Conservation (phyloP, 1,140 invertebrate genomes). For the Venustaconcha ellipsiformis region DNA sequence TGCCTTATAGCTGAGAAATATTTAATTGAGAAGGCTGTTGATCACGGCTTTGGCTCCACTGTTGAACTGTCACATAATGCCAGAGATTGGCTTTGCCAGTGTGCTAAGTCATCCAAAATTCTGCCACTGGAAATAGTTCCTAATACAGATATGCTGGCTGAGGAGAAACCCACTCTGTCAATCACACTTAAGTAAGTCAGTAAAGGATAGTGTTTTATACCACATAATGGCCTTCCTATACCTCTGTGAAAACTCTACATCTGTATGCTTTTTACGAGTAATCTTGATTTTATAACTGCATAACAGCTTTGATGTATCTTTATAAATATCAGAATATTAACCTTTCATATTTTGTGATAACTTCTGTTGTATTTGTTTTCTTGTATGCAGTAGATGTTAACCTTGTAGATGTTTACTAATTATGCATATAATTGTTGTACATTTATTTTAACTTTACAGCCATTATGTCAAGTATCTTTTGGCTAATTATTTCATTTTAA, state of each 20-base stretch:
- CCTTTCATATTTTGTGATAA: too few relatives aligned
- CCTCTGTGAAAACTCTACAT: neutral
- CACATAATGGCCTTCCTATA: neutral
- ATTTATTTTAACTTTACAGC: too few relatives aligned
- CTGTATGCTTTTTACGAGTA: neutral
- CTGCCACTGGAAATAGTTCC: constrained; percentile 34
- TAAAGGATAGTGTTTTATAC: neutral
- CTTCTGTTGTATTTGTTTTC: too few relatives aligned
- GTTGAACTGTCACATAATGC: constrained; percentile 60
- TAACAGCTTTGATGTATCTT: neutral
- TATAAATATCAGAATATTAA: neutral
- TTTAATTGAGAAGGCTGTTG: constrained; percentile 44
- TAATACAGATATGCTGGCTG: constrained; percentile 31
- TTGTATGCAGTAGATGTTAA: neutral
- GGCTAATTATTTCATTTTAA: too few relatives aligned
- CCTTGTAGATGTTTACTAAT: too few relatives aligned
- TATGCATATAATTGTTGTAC: too few relatives aligned
- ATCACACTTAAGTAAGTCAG: constrained; percentile 6
- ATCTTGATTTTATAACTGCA: neutral
- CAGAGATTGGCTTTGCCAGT: constrained; percentile 38
- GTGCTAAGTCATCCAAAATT: neutral
- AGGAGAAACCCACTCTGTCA: constrained; percentile 30
- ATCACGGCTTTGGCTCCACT: constrained; percentile 56
- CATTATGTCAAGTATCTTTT: too few relatives aligned
- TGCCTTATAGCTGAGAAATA: constrained; percentile 65